phyloP scores from a whole-genome alignment of 2,797 vertebrate genomes.

The Cottoperca gobio region DNA sequence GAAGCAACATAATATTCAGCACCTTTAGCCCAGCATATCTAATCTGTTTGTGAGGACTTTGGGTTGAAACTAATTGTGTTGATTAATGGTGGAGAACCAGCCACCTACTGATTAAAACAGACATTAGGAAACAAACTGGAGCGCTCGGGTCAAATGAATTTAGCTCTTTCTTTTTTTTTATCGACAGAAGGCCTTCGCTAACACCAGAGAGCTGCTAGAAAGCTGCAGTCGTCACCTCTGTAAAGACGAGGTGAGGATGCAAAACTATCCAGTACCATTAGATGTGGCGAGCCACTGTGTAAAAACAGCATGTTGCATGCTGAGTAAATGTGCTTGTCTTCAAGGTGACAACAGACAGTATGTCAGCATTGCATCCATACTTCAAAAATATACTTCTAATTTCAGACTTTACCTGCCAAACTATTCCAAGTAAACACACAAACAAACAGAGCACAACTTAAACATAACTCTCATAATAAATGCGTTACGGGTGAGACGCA shows the following conservation, averaged over 20 bases:
- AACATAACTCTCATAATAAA: not conserved
- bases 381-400: not conserved
- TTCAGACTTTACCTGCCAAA: not conserved
- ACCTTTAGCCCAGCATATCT: slow-evolving; percentile 4
- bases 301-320: not conserved
- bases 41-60: slow-evolving; percentile 11
- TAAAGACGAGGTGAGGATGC: slow-evolving; percentile 4
- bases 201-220: slow-evolving; percentile 5
- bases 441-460: not conserved
- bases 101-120: slow-evolving; percentile 51
- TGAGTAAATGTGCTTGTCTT: slow-evolving; percentile 12
- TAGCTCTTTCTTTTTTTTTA: not conserved
- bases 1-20: slow-evolving; percentile 14
- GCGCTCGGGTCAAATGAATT: slow-evolving; percentile 30
- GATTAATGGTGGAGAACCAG: slow-evolving; percentile 44
- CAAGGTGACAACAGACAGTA: slow-evolving; percentile 18
- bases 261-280: slow-evolving; percentile 1
- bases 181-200: slow-evolving; percentile 4
- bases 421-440: not conserved
- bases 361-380: slow-evolving; percentile 13
- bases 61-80: slow-evolving; percentile 48
- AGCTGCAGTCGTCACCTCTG: slow-evolving; percentile 3
- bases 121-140: slow-evolving; percentile 41
- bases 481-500: not conserved
- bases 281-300: not conserved